Percentiles rank a stretch among this genome's conserved stretches.
These are phyloP conservation scores for Cyprichromis sp. DNA, from an alignment of 2,113 vertebrate genomes.

Conservation along the genomic window DNA sequence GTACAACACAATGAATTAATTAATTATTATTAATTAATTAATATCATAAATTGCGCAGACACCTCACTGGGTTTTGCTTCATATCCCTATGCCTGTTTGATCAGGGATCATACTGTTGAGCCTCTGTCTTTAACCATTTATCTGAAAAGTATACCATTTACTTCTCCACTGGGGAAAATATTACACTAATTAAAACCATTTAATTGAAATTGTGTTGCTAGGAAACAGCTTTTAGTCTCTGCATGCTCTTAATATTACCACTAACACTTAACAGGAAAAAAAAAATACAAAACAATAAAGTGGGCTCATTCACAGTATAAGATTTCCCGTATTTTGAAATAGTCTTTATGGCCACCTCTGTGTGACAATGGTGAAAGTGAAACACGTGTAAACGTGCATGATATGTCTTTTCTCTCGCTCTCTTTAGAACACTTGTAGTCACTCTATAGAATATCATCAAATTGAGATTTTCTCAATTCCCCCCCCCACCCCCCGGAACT, in stretches of 20 bases:
- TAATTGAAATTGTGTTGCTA: conserved; percentile 36
- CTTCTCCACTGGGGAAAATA: not conserved
- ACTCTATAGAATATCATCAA: not conserved
- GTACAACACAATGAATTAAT: not conserved
- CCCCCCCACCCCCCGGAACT: not conserved
- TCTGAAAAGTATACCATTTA: not conserved
- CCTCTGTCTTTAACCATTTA: not conserved
- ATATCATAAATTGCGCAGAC: not conserved
- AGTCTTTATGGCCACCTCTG: not conserved
- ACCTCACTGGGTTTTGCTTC: not conserved
- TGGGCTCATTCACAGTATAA: not conserved
- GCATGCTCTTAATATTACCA: not conserved
- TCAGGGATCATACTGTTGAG: not conserved
- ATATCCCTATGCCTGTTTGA: not conserved
- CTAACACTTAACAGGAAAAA: not conserved
- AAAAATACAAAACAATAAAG: not conserved
- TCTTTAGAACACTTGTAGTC: not conserved
- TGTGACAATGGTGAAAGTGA: not conserved
- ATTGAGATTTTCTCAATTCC: not conserved
- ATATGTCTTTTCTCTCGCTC: not conserved
- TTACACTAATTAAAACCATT: conserved; percentile 1
- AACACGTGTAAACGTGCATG: not conserved
- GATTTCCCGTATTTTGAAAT: not conserved
- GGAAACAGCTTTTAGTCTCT: conserved; percentile 24
- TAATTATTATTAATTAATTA: not conserved